Base-by-base conservation (phyloP, 2,113 vertebrate genomes). In the Lipophrys pholis region DNA sequence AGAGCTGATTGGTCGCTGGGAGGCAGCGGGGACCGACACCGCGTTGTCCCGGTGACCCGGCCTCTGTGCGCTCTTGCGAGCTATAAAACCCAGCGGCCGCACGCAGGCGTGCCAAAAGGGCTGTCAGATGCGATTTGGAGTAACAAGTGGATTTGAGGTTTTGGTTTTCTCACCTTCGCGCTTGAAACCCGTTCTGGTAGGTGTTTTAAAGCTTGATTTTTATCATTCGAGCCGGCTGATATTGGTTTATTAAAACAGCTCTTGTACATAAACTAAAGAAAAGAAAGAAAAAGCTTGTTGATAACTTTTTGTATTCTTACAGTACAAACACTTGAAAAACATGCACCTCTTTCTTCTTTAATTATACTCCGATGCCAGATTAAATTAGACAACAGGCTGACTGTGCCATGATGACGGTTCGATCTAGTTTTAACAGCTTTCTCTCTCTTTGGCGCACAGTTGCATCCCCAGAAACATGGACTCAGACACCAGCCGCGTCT, bases 401-500 rank as follows among this genome's bases (percentile, higher is more conserved):
- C 21, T 30, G 21, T 30, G 21, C 21, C 21, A 30, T 30, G 21
- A 30, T 2, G 21, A 30, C 21, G 4, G 21, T 4, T 30, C 21
- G 21, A 30, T 30, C 21, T 2, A 30, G 21, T 30, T 30, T 30
- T 30, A 30, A 30, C 21, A 2, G 21, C 21, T 2, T 30, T 30
- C 21, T 30, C 21, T 30, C 21, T 30, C 21, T 30, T 30, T 30
- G 2, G 21, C 21, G 21, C 21, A 30, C 21, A 30, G 21, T 30
- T 30, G 21, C 21, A 30, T 30, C 8, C 16, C 17, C 48, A 53
- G 65, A 39, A 90, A 6, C 89, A 99, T 99, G 97, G 97, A 98
- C 92, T 99, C 97, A 70, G 97, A 98, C 91, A 93, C 96, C 64
- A 99, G 97, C 93, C 93, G 97, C 86, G 94, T 95, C 76, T 99